Conservation (phyloP, 2,888 invertebrate genomes). For the Scaptomyza cyrtandrae region DNA sequence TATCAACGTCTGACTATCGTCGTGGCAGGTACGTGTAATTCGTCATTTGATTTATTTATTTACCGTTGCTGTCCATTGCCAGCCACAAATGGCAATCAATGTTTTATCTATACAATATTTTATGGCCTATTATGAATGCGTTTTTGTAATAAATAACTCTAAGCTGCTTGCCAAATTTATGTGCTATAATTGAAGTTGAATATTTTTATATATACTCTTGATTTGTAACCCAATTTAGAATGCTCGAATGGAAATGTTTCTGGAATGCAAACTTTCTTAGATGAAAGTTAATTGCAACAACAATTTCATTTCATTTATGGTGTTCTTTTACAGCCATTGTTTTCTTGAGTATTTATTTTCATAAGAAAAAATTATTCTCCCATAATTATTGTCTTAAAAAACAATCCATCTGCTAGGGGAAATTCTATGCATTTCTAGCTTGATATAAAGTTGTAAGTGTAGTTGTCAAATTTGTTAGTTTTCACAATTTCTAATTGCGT, state of each 20-base stretch:
- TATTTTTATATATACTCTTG: not conserved
- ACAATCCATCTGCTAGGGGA: not conserved
- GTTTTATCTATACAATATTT: constrained; percentile 19
- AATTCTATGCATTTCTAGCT: too few relatives aligned
- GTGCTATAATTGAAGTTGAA: constrained; percentile 9
- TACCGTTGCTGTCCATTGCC: constrained; percentile 40
- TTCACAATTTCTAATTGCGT: constrained; percentile 18
- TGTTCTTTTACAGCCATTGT: constrained; percentile 8
- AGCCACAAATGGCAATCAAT: constrained; percentile 38
- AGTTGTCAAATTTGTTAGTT: not conserved
- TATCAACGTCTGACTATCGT: constrained; percentile 60
- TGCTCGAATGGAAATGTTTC: not conserved
- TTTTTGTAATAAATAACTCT: constrained; percentile 34
- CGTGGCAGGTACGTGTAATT: constrained; percentile 72
- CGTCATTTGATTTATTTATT: constrained; percentile 70
- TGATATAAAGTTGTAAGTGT: not conserved
- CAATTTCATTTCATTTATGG: not conserved
- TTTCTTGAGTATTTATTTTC: not conserved
- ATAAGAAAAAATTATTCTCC: constrained; percentile 3
- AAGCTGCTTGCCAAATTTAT: constrained; percentile 18
- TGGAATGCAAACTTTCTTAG: not conserved
- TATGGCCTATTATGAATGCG: constrained; percentile 15
- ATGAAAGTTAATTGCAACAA: constrained; percentile 8
- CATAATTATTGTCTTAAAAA: constrained; percentile 17
- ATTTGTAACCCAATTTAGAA: not conserved